phyloP scores from a whole-genome alignment of 1,140 invertebrate species.

The Orchestia grillus region DNA sequence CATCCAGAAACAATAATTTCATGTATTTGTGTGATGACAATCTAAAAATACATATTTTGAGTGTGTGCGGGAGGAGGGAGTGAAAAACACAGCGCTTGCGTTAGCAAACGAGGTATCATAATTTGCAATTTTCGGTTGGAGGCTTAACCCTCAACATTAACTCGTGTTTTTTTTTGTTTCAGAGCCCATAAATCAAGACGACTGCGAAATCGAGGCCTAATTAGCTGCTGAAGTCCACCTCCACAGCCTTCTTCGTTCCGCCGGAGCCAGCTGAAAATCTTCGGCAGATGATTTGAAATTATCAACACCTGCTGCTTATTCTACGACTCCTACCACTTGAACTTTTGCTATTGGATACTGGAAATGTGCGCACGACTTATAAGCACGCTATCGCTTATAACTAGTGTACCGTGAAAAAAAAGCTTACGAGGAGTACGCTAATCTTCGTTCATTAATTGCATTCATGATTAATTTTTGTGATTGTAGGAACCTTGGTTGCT shows the following conservation, averaged over 20 bases:
- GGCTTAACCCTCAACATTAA: slow-evolving; percentile 62
- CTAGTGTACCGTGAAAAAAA: not conserved
- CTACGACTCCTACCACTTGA: not conserved
- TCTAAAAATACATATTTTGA: no score
- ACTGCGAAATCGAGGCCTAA: slow-evolving; percentile 67
- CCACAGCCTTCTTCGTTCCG: not conserved
- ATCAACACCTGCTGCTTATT: not conserved
- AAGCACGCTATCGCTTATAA: not conserved
- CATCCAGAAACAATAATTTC: no score
- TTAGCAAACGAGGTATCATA: no score
- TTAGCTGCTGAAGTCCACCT: not conserved
- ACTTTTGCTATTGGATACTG: not conserved
- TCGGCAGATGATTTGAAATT: not conserved
- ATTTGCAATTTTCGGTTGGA: not conserved
- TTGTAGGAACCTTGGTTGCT: not conserved
- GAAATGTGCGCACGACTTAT: not conserved
- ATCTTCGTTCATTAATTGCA: not conserved
- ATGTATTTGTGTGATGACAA: no score
- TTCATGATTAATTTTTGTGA: not conserved
- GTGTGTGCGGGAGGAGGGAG: no score
- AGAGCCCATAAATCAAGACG: slow-evolving; percentile 65
- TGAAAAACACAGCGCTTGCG: no score
- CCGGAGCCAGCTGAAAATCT: not conserved
- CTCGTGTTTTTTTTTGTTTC: slow-evolving; percentile 58
- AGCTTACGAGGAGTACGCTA: not conserved